Conservation (phyloP, 2,888 invertebrate species). For the Pterostichus niger region DNA sequence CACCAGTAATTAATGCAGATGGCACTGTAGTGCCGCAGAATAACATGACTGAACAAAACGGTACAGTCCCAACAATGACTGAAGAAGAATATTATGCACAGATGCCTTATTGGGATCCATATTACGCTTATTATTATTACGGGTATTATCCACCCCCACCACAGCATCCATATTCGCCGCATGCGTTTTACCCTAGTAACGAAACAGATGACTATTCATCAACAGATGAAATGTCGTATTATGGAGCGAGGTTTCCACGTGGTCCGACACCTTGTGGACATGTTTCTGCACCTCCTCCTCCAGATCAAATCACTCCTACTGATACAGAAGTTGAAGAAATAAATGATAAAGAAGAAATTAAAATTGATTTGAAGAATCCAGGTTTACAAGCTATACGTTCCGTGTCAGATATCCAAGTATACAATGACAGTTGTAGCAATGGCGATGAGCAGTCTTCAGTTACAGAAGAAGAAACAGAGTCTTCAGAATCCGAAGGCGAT, state of each 20-base stretch:
- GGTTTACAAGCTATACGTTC: conserved; percentile 78
- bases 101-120: conserved; percentile 74
- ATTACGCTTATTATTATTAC: conserved; percentile 71
- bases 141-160: conserved; percentile 73
- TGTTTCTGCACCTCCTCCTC: background rate
- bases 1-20: too few relatives aligned
- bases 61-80: conserved; percentile 51
- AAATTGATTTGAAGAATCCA: conserved; percentile 66
- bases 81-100: conserved; percentile 70
- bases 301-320: conserved; percentile 68
- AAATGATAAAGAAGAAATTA: conserved; percentile 43
- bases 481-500: conserved; percentile 67
- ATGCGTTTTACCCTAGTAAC: conserved; percentile 71
- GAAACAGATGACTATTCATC: conserved; percentile 76
- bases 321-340: conserved; percentile 68
- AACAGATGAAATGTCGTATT: conserved; percentile 76
- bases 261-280: conserved; percentile 35
- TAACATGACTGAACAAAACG: conserved; percentile 56
- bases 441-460: conserved; percentile 69
- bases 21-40: background rate
- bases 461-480: conserved; percentile 74
- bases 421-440: conserved; percentile 71
- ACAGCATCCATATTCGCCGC: conserved; percentile 72
- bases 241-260: conserved; percentile 66
- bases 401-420: conserved; percentile 79